Conservation (phyloP, 2,888 invertebrate genomes). For the Eudasyphora cyanicolor region DNA sequence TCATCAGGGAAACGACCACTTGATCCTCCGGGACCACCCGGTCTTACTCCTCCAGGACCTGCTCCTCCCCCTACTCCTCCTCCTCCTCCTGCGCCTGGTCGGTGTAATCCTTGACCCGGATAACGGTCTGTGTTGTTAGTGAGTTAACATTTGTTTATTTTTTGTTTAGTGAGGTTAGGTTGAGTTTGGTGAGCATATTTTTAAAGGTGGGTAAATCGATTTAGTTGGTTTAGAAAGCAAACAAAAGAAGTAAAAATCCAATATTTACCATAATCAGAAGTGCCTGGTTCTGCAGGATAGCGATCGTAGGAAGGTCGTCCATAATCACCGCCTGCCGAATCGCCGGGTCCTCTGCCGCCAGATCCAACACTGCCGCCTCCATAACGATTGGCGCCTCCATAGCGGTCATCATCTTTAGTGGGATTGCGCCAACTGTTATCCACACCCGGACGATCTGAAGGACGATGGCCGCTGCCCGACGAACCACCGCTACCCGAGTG, state of each 20-base stretch:
- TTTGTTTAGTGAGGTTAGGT: conserved; percentile 47
- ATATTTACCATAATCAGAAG: conserved; percentile 74
- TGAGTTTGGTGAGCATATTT: not conserved
- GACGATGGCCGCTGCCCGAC: conserved; percentile 68
- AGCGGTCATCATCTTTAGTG: conserved; percentile 81
- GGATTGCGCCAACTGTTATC: conserved; percentile 77
- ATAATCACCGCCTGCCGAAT: conserved; percentile 75
- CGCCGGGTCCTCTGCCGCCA: conserved; percentile 73
- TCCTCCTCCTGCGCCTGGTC: conserved; percentile 36
- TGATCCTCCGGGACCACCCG: not conserved
- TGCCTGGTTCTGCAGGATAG: conserved; percentile 71
- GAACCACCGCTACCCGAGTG: conserved; percentile 70
- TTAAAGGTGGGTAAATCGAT: conserved; percentile 34
- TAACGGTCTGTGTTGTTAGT: conserved; percentile 76
- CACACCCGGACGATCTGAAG: conserved; percentile 73
- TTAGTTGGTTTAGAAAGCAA: conserved; percentile 41
- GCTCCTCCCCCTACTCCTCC: conserved; percentile 2
- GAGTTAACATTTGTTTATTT: conserved; percentile 72
- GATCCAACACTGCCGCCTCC: conserved; percentile 73
- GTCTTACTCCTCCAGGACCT: conserved; percentile 13
- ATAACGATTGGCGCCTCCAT: conserved; percentile 74
- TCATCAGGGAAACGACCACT: not conserved
- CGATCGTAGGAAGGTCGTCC: conserved; percentile 77
- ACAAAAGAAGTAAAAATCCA: not conserved
- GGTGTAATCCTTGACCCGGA: conserved; percentile 75